phyloP scores from a whole-genome alignment of 1,140 invertebrate genomes.

The Callitettix versicolor region DNA sequence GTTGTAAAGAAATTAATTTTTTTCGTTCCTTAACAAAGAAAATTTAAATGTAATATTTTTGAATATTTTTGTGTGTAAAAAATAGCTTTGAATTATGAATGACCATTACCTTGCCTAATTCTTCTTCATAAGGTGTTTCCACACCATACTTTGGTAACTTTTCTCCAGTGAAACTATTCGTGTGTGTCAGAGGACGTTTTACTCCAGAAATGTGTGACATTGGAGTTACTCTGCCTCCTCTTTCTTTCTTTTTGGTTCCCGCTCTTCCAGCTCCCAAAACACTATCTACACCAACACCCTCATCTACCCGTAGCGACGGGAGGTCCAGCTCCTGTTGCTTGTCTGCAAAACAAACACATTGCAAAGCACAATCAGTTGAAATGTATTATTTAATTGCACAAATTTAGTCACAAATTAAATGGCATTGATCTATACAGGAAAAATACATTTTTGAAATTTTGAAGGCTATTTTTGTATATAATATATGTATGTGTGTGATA shows the following conservation, averaged over 20 bases:
- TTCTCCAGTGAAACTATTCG: constrained; percentile 83
- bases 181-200: constrained; percentile 74
- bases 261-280: constrained; percentile 2
- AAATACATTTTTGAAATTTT: no score
- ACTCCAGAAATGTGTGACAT: constrained; percentile 90
- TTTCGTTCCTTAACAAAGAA: no score
- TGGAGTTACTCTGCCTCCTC: constrained; percentile 34
- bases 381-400: no score
- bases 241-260: constrained; percentile 45
- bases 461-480: no score
- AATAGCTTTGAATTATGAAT: no score
- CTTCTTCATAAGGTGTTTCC: constrained; percentile 78
- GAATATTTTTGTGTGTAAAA: no score
- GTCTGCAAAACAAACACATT: constrained; percentile 49
- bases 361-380: neutral
- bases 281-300: constrained; percentile 39
- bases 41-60: no score
- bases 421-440: no score
- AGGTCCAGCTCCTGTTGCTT: constrained; percentile 94
- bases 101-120: constrained; percentile 73
- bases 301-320: constrained; percentile 72
- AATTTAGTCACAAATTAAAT: no score
- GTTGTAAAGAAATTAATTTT: no score
- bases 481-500: no score
- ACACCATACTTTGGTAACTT: constrained; percentile 84